A percentile compares a stretch with the other conserved stretches of the same genome.
These are phyloP conservation scores for Gila robusta DNA, from an alignment of 2,797 vertebrate species.

Conservation along the genomic window DNA sequence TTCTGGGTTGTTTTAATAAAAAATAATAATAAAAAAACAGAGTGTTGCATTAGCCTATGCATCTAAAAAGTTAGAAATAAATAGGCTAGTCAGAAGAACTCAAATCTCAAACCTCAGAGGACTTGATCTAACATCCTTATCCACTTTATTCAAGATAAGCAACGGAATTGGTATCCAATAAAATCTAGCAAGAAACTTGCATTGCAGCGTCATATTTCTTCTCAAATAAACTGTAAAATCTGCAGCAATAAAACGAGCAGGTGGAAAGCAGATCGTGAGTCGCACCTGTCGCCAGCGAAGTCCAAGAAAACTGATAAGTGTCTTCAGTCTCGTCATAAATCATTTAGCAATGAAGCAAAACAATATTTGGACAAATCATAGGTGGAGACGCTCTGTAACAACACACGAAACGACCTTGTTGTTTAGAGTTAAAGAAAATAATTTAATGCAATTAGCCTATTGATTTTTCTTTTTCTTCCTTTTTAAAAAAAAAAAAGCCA, in stretches of 20 bases:
- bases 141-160: conserved; percentile 58
- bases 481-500: background rate
- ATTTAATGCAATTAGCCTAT: background rate
- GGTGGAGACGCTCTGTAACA: conserved; percentile 3
- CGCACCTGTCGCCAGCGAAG: conserved; percentile 76
- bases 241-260: conserved; percentile 84
- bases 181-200: conserved; percentile 45
- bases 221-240: conserved; percentile 83
- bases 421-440: background rate
- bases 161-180: conserved; percentile 58
- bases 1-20: background rate
- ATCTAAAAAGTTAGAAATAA: background rate
- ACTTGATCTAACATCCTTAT: conserved; percentile 57
- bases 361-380: conserved; percentile 54
- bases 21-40: background rate
- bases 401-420: background rate
- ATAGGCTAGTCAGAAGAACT: background rate
- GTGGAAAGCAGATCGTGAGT: conserved; percentile 75
- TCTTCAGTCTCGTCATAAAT: conserved; percentile 69
- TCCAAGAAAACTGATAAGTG: conserved; percentile 71
- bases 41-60: too few relatives aligned
- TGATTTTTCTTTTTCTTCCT: background rate
- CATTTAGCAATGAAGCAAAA: conserved; percentile 63
- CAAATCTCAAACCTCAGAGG: conserved; percentile 33
- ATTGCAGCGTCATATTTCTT: conserved; percentile 60